Evolutionary conservation across 2,113 vertebrate genomes (phyloP), one percentile per base, ranked within the genome.

Genomic region (Hipposideros armiger): DNA sequence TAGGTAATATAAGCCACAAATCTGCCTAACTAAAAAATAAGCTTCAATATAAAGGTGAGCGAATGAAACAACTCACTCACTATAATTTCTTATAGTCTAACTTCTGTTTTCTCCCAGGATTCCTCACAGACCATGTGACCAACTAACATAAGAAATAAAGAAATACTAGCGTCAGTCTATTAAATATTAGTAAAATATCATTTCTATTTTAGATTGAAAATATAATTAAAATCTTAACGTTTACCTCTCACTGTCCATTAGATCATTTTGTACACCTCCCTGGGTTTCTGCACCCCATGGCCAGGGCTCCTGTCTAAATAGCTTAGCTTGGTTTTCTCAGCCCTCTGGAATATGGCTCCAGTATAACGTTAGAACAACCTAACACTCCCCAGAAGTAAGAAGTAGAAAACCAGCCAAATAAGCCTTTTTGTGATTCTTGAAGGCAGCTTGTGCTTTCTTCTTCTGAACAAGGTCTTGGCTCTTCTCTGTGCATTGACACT

Each of bases 211-310:
- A 11, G 7, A 19, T 67, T 70, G 50, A 32, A 94, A 90, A 52
- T 52, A n/a, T 14, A 87, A 20, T 78, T 10, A 78, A 64, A 54
- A n/a, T 40, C 28, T 7, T 85, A 32, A 1, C 32, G 6, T 60
- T 83, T 88, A 32, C 9, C 87, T 82, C 10, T 52, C 62, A 16
- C 4, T 8, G 30, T 54, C 28, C 40, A 36, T 47, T 76, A 50
- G 40, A 13, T 36, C 40, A 50, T 60, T 62, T 86, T 84, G 0
- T 22, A n/a, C 28, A 67, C 32, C 19, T 20, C 5, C 10, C 11
- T 50, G 28, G 32, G n/a, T 36, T 42, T 72, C 11, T 50, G 50
- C 0, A 45, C 7, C 1, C 22, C 32, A 4, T 0, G 0, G 9
- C 14, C 0, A 15, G 80, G n/a, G 88, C 19, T 52, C 10, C 73